Evolutionary conservation across 2,888 invertebrate genomes (phyloP).

Genomic region (Subacronicta megacephala): DNA sequence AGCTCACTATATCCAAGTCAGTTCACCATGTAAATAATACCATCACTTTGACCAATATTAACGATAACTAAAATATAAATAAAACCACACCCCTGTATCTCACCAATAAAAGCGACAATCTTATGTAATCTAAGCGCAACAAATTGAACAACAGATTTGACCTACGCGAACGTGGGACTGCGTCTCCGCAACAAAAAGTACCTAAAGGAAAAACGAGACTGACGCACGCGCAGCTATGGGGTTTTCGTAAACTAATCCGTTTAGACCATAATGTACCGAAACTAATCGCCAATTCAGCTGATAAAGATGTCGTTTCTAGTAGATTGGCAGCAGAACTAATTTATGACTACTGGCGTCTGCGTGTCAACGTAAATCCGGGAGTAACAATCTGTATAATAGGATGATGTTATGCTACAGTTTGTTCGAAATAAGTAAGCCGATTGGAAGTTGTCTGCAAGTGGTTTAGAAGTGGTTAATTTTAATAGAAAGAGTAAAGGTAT

Average conservation of each 20-base stretch:
- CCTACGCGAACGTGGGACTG: constrained; percentile 6
- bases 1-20: no score
- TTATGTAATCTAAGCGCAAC: constrained; percentile 13
- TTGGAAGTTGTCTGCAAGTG: no score
- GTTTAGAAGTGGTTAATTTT: no score
- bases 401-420: constrained; percentile 31
- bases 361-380: constrained; percentile 59
- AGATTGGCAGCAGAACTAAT: constrained; percentile 46
- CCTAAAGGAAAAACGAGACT: constrained; percentile 10
- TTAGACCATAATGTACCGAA: constrained; percentile 37
- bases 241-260: constrained; percentile 30
- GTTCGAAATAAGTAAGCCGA: no score
- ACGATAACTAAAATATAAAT: no score
- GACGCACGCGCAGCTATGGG: constrained; percentile 16
- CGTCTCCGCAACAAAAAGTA: not conserved
- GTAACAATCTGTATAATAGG: constrained; percentile 58
- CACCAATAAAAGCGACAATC: not conserved
- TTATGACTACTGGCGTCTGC: constrained; percentile 41
- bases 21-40: no score
- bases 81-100: not conserved
- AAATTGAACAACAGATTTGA: constrained; percentile 10
- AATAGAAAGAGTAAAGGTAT: no score
- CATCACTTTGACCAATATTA: no score
- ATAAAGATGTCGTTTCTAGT: constrained; percentile 40
- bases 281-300: constrained; percentile 58